Base-by-base conservation (phyloP, 2,797 vertebrate genomes). In the Merluccius polli region DNA sequence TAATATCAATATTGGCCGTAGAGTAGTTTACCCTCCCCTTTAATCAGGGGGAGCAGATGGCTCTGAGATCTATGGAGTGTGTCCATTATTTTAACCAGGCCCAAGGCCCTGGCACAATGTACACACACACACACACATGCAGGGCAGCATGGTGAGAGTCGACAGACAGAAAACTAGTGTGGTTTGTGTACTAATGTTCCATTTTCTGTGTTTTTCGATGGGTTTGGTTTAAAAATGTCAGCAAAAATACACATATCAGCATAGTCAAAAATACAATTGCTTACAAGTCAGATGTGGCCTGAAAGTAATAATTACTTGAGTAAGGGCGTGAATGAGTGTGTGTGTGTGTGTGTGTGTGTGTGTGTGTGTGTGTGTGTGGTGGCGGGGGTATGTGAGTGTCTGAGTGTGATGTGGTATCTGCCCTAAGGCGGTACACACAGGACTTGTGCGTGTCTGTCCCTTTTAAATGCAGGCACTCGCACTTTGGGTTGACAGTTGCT, bases 41-140 rank as follows among this genome's bases (percentile, higher is more conserved):
- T 91, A 89, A 91, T 91, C 85, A 90, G 79, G 75, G 76, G 70
- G 79, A 89, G 82, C 89, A 91, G 90, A 90, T 90, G 90, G 85
- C 76, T 77, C 75, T 70, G 79, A 83, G 83, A 86, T 86, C 87
- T 90, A 80, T 87, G 84, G 87, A 89, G 87, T 85, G 82, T 84
- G 79, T 83, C 87, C 85, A 86, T 84, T 79, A 83, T 80, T 90
- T 88, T 82, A 86, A 86, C 86, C 77, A 75, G 77, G 78, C 79
- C 87, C 82, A 83, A 79, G 84, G 68, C 72, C 67, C 74, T 76
- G 75, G 80, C 78, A 78, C 30, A 77, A 32, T 24, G 72, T 32
- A 80, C 33, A 15, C 48, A 29, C 52, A n/a, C 18, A 59, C 52
- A 29, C 18, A 29, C 59, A 65, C 59, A 52, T 7, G n/a, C n/a